Evolutionary conservation across 2,113 vertebrate genomes (phyloP), one percentile per base, ranked within the genome.

Genomic region (Chamaetylas fuelleborni): DNA sequence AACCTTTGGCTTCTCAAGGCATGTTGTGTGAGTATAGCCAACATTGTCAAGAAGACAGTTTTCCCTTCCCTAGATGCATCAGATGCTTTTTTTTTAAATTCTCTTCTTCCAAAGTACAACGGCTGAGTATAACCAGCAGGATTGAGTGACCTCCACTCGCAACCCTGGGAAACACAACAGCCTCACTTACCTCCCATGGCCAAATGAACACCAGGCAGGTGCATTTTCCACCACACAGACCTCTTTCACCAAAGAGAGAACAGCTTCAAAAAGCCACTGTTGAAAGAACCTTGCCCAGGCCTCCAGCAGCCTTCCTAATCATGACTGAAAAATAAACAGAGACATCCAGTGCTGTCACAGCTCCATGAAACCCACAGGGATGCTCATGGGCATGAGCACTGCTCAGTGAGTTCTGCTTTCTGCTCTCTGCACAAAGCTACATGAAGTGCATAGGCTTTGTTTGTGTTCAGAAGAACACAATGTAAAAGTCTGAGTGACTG

Each of bases 171-270:
- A 58, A 31, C 4, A 3, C 4, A 57, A 36, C 65, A 50, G 61
- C 40, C 34, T 38, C 6, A 6, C 6, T 19, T 7, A 11, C 43
- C 24, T 73, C 54, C 22, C 36, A 48, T 0, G 9, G 29, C 29
- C 20, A 7, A 42, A 67, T 34, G 6, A 51, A 51, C 60, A 84
- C 18, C 0, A 0, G 34, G 36, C 50, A 48, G 65, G 36, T 34
- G 9, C 47, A 15, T 62, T 90, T 85, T 79, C 69, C 47, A 86
- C 42, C 51, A 50, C 36, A 24, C 5, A 24, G 22, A 45, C 33
- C 31, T 69, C 43, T 79, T 79, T 61, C 34, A 66, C 70, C 40
- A 40, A 51, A 38, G 42, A 81, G 3, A 33, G 3, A 31, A 40
- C 5, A 36, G 29, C 48, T 91, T 73, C 70, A 45, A 57, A 73